These are phyloP conservation scores for Tetanocera ferruginea DNA, from an alignment of 2,888 invertebrate species.

Conservation along the genomic window DNA sequence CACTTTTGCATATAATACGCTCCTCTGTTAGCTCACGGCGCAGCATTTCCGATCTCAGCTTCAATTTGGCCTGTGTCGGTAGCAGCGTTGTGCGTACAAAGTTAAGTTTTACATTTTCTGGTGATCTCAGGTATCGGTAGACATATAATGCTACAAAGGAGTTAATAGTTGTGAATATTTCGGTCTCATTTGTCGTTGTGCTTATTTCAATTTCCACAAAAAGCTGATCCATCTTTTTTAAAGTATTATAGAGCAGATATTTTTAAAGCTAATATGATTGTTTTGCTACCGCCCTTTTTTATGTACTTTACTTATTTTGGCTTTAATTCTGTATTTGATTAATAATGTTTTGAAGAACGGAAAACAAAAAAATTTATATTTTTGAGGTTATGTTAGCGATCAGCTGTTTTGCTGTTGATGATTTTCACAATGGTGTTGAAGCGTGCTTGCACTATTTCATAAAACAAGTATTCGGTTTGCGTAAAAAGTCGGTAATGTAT, in stretches of 20 bases:
- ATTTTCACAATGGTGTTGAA: not conserved
- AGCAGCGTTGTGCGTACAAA: slow-evolving; percentile 55
- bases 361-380: not conserved
- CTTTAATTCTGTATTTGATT: not conserved
- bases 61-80: slow-evolving; percentile 52
- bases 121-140: slow-evolving; percentile 74
- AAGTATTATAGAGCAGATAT: not conserved
- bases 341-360: not conserved
- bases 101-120: slow-evolving; percentile 70
- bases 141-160: slow-evolving; percentile 76
- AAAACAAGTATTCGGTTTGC: too few relatives aligned
- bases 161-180: slow-evolving; percentile 73
- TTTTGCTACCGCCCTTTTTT: too few relatives aligned
- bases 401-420: not conserved
- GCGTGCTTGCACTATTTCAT: too few relatives aligned
- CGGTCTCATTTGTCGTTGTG: slow-evolving; percentile 59
- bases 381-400: not conserved
- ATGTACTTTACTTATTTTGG: not conserved
- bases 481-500: too few relatives aligned
- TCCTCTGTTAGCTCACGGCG: slow-evolving; percentile 61
- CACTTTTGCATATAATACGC: slow-evolving; percentile 61
- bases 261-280: too few relatives aligned
- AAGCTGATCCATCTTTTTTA: slow-evolving; percentile 61
- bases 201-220: slow-evolving; percentile 66
- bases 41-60: slow-evolving; percentile 56